These are phyloP conservation scores for Stenoptilia bipunctidactyla DNA, from an alignment of 2,888 invertebrate genomes.

Conservation along the genomic window DNA sequence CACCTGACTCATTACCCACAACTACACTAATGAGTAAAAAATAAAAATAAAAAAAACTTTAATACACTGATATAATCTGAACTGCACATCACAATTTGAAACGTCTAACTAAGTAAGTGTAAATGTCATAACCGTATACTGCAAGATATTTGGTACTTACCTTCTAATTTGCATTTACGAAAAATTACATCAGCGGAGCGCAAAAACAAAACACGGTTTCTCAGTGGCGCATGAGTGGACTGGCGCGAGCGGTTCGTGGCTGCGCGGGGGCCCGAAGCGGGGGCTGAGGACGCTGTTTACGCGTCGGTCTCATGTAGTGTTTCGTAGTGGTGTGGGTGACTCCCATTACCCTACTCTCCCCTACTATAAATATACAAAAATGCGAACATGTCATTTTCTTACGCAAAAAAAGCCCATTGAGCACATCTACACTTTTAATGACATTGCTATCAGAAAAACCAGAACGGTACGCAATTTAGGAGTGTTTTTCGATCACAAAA, in stretches of 20 bases:
- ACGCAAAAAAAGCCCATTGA: too few species aligned
- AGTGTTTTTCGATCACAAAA: too few species aligned
- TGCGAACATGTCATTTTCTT: too few species aligned
- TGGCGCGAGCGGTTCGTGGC: constrained; percentile 18
- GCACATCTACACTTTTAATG: too few species aligned
- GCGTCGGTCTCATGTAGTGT: constrained; percentile 14
- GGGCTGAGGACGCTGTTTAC: constrained; percentile 14
- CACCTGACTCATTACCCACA: constrained; percentile 10
- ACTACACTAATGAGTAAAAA: constrained; percentile 12
- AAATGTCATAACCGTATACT: constrained; percentile 5
- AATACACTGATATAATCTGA: constrained; percentile 11
- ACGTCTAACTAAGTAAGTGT: constrained; percentile 14
- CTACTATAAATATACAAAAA: constrained; percentile 10
- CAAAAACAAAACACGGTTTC: neutral
- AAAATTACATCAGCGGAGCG: constrained; percentile 15
- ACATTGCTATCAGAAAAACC: too few species aligned
- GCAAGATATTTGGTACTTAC: constrained; percentile 8
- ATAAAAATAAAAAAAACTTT: constrained; percentile 8
- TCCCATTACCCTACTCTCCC: constrained; percentile 18
- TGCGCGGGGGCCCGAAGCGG: constrained; percentile 11
- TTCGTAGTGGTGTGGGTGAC: constrained; percentile 15
- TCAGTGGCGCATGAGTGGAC: constrained; percentile 5
- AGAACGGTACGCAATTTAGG: too few species aligned
- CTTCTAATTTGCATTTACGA: constrained; percentile 14
- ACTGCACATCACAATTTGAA: constrained; percentile 16